These are phyloP conservation scores for Drosophila equinoxialis DNA, from an alignment of 1,140 invertebrate species.

Conservation along the genomic window DNA sequence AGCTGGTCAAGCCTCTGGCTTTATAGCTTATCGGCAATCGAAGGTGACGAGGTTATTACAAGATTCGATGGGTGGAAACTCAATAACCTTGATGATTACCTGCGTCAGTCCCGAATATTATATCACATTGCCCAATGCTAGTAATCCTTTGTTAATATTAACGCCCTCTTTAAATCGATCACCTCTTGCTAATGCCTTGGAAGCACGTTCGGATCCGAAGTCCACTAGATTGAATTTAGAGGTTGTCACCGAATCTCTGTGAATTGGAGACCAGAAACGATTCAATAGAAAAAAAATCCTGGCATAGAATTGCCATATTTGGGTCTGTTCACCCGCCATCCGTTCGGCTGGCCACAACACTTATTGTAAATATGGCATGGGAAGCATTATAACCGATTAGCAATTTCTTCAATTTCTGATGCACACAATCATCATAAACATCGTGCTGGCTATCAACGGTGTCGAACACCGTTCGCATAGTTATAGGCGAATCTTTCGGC, in stretches of 20 bases:
- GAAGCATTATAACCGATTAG: conserved; percentile 95
- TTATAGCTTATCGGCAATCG: conserved; percentile 94
- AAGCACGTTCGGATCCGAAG: too few relatives aligned
- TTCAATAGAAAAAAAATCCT: too few relatives aligned
- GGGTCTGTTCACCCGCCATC: conserved; percentile 85
- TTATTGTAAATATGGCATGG: conserved; percentile 95
- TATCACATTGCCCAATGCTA: too few relatives aligned
- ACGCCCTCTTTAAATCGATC: too few relatives aligned
- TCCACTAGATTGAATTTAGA: too few relatives aligned
- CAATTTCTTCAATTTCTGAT: conserved; percentile 89
- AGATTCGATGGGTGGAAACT: conserved; percentile 96
- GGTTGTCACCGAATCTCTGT: too few relatives aligned
- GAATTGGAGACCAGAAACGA: too few relatives aligned
- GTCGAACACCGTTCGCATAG: conserved; percentile 92
- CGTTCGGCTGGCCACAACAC: conserved; percentile 87
- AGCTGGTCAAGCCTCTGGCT: conserved; percentile 85
- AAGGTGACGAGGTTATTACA: conserved; percentile 96
- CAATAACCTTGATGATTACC: conserved; percentile 96
- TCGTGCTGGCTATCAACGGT: conserved; percentile 87
- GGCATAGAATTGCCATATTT: too few relatives aligned
- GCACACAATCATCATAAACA: conserved; percentile 91
- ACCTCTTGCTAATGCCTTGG: too few relatives aligned
- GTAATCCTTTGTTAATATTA: too few relatives aligned
- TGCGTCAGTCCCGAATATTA: conserved; percentile 96
- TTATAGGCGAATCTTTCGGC: conserved; percentile 93